Evolutionary conservation across 2,113 vertebrate genomes (phyloP).

Genomic region (Oryzias melastigma): DNA sequence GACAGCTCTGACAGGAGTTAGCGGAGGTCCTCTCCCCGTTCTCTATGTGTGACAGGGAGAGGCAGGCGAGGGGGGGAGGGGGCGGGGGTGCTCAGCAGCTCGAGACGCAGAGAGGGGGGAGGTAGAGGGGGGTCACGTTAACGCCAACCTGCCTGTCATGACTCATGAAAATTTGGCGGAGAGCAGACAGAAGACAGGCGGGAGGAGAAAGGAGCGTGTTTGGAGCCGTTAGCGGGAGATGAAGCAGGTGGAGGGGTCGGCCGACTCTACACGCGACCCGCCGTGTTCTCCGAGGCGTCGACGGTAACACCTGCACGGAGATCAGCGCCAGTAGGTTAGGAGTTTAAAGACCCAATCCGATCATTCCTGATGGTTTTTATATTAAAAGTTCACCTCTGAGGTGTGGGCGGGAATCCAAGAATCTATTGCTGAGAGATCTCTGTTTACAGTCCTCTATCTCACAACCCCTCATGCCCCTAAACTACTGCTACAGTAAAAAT

Average conservation of each 20-base stretch:
- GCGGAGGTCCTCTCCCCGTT: slow-evolving; percentile 52
- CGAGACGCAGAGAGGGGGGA: slow-evolving; percentile 34
- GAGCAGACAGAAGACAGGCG: slow-evolving; percentile 1
- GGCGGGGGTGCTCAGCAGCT: slow-evolving; percentile 1
- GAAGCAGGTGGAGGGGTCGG: slow-evolving; percentile 48
- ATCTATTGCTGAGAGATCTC: too few species aligned
- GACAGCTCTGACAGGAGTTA: slow-evolving; percentile 72
- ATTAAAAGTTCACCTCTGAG: too few species aligned
- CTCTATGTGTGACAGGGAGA: slow-evolving; percentile 56
- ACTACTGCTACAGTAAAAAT: too few species aligned
- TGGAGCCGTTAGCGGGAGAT: slow-evolving; percentile 13
- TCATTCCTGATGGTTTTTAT: too few species aligned
- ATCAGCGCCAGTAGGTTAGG: slow-evolving; percentile 5
- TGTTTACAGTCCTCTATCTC: too few species aligned
- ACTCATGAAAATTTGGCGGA: slow-evolving; percentile 42
- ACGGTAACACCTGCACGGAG: background rate
- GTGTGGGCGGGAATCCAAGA: too few species aligned
- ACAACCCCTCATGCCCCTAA: too few species aligned
- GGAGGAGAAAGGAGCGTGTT: background rate
- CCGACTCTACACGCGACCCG: slow-evolving; percentile 31
- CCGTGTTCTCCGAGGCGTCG: slow-evolving; percentile 21
- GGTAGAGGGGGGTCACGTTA: slow-evolving; percentile 19
- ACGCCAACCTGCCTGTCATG: slow-evolving; percentile 59
- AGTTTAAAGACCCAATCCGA: background rate
- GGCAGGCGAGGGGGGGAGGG: slow-evolving; percentile 18